Percentiles rank a stretch among this genome's conserved stretches.
These are phyloP conservation scores for Drosophila rellima DNA, from an alignment of 2,888 invertebrate genomes.

Conservation along the genomic window DNA sequence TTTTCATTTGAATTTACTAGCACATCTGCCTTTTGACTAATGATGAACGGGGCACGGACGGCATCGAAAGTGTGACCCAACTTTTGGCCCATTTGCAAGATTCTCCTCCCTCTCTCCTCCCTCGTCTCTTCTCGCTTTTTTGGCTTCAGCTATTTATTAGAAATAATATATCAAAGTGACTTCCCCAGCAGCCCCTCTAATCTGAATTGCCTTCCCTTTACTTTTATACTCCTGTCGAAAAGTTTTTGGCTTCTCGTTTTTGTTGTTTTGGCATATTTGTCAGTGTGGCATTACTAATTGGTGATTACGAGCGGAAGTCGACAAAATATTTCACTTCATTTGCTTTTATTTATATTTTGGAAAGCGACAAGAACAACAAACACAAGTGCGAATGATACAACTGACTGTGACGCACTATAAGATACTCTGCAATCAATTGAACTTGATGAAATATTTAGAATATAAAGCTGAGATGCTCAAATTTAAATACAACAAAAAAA, in stretches of 20 bases:
- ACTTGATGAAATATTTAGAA: not conserved
- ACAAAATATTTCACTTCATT: constrained; percentile 79
- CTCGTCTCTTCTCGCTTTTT: constrained; percentile 16
- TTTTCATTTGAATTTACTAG: constrained; percentile 67
- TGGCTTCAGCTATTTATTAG: constrained; percentile 77
- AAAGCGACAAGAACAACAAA: constrained; percentile 26
- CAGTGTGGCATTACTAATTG: constrained; percentile 84
- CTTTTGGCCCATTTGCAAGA: constrained; percentile 70
- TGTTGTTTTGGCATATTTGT: constrained; percentile 77
- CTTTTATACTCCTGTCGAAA: constrained; percentile 14
- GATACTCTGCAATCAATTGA: constrained; percentile 4
- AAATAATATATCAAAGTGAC: constrained; percentile 82
- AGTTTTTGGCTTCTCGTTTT: constrained; percentile 40
- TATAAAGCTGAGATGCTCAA: not conserved
- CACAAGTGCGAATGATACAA: not conserved
- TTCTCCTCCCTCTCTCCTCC: too few species aligned
- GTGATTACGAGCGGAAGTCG: constrained; percentile 84
- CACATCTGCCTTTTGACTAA: constrained; percentile 65
- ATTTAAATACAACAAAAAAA: not conserved
- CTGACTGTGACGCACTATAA: not conserved
- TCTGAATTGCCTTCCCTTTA: not conserved
- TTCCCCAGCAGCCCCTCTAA: not conserved
- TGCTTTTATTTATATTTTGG: constrained; percentile 76
- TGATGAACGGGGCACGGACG: constrained; percentile 50
- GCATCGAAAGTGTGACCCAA: constrained; percentile 67